phyloP scores from a whole-genome alignment of 2,888 invertebrate species.

The Pelosia muscerda region DNA sequence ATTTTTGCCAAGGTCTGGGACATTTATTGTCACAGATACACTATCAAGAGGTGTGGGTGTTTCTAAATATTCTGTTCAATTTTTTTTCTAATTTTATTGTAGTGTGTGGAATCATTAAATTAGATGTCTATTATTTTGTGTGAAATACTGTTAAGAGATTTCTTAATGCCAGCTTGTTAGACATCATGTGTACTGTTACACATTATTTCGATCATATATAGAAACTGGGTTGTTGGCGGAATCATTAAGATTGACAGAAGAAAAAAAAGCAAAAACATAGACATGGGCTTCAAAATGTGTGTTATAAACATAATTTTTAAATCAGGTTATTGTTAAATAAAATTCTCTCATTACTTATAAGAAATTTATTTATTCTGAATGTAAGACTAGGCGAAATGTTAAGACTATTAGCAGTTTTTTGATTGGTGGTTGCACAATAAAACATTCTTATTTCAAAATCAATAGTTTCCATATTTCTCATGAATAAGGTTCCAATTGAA shows the following conservation, averaged over 20 bases:
- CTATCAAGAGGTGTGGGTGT: conserved; percentile 41
- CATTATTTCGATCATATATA: too few relatives aligned
- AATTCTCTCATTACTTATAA: too few relatives aligned
- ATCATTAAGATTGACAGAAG: too few relatives aligned
- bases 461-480: neutral
- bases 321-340: too few relatives aligned
- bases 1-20: conserved; percentile 83
- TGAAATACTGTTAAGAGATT: neutral
- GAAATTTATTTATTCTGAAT: neutral
- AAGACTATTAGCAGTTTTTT: neutral
- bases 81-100: conserved; percentile 37
- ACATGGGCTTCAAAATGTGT: too few relatives aligned
- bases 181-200: too few relatives aligned
- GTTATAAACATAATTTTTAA: too few relatives aligned
- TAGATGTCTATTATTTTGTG: neutral
- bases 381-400: neutral
- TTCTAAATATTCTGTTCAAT: conserved; percentile 31
- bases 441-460: neutral
- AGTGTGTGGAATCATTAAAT: neutral
- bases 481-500: neutral
- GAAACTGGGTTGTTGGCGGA: too few relatives aligned
- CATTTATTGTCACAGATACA: conserved; percentile 68
- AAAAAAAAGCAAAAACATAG: too few relatives aligned
- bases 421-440: neutral
- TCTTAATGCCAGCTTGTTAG: too few relatives aligned